Evolutionary conservation across 2,113 vertebrate genomes (phyloP), one percentile per base, ranked within the genome.

Genomic region (Bos taurus): DNA sequence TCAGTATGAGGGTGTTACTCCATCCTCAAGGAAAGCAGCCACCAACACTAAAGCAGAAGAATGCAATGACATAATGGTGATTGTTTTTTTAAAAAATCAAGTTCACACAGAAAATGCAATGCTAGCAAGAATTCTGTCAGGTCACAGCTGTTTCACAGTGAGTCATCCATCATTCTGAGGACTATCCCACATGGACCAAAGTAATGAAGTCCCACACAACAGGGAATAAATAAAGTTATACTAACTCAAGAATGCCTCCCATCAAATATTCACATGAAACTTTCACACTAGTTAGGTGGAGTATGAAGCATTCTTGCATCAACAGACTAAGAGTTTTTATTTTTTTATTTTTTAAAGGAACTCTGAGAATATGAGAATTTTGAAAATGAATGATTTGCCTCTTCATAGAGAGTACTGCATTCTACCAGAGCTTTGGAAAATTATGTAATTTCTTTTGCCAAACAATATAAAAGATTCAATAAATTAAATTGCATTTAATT

Each of bases 141-240:
- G 87, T 96, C 97, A 97, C 92, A 98, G 95, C 92, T 98, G 95
- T 92, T 97, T 94, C 90, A 83, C 9, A 94, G 54, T 98, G 97
- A 98, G 90, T 97, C 92, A 97, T 94, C 90, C 81, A 90, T 98
- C 95, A 97, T 88, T 87, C 54, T 10, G 57, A 96, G 84, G 74
- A 96, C 90, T 96, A 92, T 81, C 90, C 74, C 85, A 96, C 97
- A 91, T 88, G 92, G 90, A 96, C 88, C 60, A 64, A 92, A 96
- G 86, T 74, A 96, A 92, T 91, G 94, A 90, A 96, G 95, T 95
- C 94, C 90, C 95, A 98, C 95, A 12, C 80, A 95, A 56, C 10
- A 82, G 57, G 11, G 80, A 77, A 96, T 84, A 96, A 97, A 93
- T 89, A 95, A 93, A 97, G 88, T 30, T 78, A 89, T 52, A 48